Base-by-base conservation (phyloP, 1,140 invertebrate species). In the Acromyrmex heyeri region DNA sequence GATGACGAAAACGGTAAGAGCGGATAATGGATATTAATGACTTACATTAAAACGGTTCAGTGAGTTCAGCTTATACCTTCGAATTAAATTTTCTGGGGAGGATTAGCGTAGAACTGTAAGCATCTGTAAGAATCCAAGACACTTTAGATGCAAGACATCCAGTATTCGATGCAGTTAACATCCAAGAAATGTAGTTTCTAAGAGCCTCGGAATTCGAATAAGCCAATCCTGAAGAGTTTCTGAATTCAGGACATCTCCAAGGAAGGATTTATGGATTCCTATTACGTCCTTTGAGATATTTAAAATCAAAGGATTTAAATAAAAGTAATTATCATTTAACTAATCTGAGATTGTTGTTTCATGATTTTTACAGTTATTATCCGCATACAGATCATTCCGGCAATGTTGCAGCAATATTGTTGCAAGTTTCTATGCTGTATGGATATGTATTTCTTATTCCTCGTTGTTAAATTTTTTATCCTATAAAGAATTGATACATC, bases 161-260 rank as follows among this genome's bases (percentile, higher is more conserved):
- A 67, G 44, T 67, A 67, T 21, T 55, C 55, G 21, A 67, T 67
- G n/a, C 77, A 34, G 61, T 79, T 79, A 67, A 79, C 77, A 55
- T 81, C 21, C 64, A 8, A 55, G 48, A 55, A 69, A 55, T 38
- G 62, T 24, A 55, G 48, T 16, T 10, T 69, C 24, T 67, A 55
- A 81, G n/a, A 57, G 30, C 10, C 0, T 1, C 24, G 14, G 10
- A 57, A 81, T 69, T 30, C 30, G 21, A 61, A 77, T 62, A 62
- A 27, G n/a, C 24, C 16, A 62, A 77, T 48, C 0, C 57, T 16
- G 16, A 77, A 44, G 34, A 27, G 21, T 62, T 16, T 0, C 8
- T 12, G 34, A 61, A 76, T 18, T 44, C 34, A 34, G 69, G 30
- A 50, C 0, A 16, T 30, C 24, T 64, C 38, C 8, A 30, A 77